Base-by-base conservation (phyloP, 2,113 vertebrate genomes). In the Sialia sialis region DNA sequence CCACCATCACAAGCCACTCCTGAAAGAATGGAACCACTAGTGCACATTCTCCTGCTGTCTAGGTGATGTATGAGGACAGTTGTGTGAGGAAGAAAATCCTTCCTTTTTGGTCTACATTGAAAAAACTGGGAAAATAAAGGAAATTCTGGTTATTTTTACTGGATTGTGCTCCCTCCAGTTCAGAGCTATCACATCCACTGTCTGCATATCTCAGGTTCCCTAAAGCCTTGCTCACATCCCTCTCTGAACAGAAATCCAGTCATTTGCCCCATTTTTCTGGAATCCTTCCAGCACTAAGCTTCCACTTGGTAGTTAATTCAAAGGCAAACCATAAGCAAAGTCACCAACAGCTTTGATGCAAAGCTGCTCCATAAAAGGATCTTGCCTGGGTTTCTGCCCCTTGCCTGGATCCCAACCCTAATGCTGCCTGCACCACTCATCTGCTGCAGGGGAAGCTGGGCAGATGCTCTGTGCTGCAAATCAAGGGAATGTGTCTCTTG, bases 401-500 rank as follows among this genome's bases (percentile, higher is more conserved):
- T 74, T 63, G 54, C 46, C 68, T 39, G 39, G 54, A 54, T 76
- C 74, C 56, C 67, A 41, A 13, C 23, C 30, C n/a, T 30, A 2
- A 5, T 26, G 41, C 69, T 88, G 46, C 63, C 64, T 34, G 36
- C 30, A 73, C 51, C 76, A 16, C 2, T 16, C 29, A 73, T 22
- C 41, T 74, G 58, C 49, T 68, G 72, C 41, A 64, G 64, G 89
- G 22, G n/a, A 87, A 68, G 89, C 73, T 55, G 43, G n/a, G 51
- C 87, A 87, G 83, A 87, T 90, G 62, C 49, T 92, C 14, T 4
- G 11, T 30, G 67, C 2, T 81, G 84, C 70, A 80, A 55, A 91
- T 26, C 73, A 76, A 51, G 68, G 64, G 79, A 95, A 88, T 22
- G 5, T 39, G 80, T 78, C 87, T 95, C 87, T 54, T 84, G 87